Conservation (phyloP, 2,888 invertebrate genomes). For the Linyphia triangularis region DNA sequence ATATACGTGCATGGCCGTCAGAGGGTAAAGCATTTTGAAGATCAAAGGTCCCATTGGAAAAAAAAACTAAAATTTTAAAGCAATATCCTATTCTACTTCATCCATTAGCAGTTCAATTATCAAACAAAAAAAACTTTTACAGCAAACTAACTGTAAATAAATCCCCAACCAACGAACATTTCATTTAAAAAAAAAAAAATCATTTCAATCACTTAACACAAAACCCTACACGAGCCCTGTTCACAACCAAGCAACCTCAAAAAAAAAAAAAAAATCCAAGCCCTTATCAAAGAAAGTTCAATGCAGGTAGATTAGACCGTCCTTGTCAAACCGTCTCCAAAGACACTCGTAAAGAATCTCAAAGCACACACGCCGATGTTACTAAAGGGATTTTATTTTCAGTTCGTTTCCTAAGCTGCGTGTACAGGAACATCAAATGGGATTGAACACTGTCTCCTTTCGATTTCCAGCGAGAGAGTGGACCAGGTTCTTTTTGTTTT, state of each 20-base stretch:
- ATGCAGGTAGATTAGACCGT: slow-evolving; percentile 34
- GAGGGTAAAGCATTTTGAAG: no score
- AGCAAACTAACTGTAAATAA: no score
- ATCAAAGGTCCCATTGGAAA: no score
- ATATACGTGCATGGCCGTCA: no score
- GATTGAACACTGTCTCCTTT: slow-evolving; percentile 31
- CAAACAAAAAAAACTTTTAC: no score
- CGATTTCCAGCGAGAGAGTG: background rate
- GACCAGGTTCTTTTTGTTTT: slow-evolving; percentile 2
- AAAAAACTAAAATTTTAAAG: no score
- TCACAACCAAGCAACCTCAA: background rate
- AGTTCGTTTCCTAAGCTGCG: slow-evolving; percentile 35
- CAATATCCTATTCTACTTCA: no score
- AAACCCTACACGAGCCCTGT: background rate
- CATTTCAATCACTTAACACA: slow-evolving; percentile 37
- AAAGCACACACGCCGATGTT: background rate
- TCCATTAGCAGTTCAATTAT: no score
- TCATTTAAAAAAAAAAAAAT: background rate
- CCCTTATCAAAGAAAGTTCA: background rate
- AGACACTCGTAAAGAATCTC: slow-evolving; percentile 11
- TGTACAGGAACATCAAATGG: slow-evolving; percentile 50
- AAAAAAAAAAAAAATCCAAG: background rate
- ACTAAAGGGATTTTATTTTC: slow-evolving; percentile 55
- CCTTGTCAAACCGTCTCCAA: slow-evolving; percentile 48
- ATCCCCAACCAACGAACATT: no score